These are phyloP conservation scores for Acanthisitta chloris DNA, from an alignment of 2,113 vertebrate species.

Conservation along the genomic window DNA sequence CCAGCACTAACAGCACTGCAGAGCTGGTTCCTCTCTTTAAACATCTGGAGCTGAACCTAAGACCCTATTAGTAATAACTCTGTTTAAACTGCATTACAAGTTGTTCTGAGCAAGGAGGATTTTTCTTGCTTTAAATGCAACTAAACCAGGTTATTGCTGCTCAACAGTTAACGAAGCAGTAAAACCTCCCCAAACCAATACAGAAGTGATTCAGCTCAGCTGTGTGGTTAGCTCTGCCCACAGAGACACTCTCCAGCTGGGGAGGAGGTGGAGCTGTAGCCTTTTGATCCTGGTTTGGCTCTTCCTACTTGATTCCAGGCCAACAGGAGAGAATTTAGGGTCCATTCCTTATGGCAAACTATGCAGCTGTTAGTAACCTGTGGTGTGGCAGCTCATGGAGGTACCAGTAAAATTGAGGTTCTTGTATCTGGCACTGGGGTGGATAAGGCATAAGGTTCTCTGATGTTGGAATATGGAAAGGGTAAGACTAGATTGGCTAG, in stretches of 20 bases:
- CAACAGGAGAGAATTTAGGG: not conserved
- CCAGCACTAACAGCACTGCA: not conserved
- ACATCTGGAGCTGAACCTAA: constrained; percentile 3
- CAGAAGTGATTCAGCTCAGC: not conserved
- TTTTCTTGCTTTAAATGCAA: not conserved
- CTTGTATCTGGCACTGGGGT: not conserved
- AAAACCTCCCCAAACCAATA: not conserved
- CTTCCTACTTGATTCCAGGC: not conserved
- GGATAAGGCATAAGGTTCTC: too few species aligned
- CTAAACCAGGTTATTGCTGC: not conserved
- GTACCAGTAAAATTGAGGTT: not conserved
- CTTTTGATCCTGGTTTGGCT: not conserved
- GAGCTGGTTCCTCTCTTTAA: not conserved
- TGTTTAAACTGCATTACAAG: not conserved
- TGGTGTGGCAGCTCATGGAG: not conserved
- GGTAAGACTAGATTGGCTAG: not conserved
- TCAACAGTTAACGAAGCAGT: not conserved
- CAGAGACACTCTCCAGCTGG: not conserved
- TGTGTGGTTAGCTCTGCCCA: not conserved
- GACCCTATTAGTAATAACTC: not conserved
- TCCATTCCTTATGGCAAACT: not conserved
- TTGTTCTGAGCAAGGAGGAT: not conserved
- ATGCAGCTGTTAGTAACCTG: not conserved
- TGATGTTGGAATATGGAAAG: not conserved
- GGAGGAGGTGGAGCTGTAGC: not conserved